phyloP scores from a whole-genome alignment of 1,140 invertebrate genomes.

The Drosophila nasuta region DNA sequence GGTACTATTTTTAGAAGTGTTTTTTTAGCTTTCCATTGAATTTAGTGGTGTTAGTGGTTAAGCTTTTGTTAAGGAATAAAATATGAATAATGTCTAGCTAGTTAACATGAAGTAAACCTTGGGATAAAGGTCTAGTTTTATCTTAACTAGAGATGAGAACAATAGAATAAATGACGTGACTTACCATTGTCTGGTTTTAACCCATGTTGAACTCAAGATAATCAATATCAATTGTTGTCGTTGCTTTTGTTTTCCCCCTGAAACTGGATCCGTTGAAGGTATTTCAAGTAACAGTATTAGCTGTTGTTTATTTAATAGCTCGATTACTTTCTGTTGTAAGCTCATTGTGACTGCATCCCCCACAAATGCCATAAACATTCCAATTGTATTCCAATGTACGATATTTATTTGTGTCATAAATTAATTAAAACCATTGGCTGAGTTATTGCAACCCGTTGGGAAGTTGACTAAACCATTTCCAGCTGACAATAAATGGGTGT shows the following conservation, averaged over 20 bases:
- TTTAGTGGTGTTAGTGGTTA: neutral
- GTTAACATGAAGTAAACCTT: neutral
- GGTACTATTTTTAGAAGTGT: neutral
- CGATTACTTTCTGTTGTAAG: neutral
- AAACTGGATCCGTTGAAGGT: neutral
- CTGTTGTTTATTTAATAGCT: slow-evolving; percentile 50
- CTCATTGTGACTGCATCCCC: slow-evolving; percentile 1
- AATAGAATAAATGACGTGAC: no score
- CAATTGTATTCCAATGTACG: slow-evolving; percentile 33
- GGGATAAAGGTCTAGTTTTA: neutral
- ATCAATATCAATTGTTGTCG: neutral
- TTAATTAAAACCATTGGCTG: slow-evolving; percentile 31
- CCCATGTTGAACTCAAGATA: no score
- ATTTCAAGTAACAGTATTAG: neutral
- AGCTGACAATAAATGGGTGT: slow-evolving; percentile 32
- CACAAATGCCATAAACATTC: slow-evolving; percentile 22
- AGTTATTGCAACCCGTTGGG: slow-evolving; percentile 13
- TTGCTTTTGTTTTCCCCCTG: neutral
- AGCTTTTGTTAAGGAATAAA: neutral
- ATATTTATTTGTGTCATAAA: slow-evolving; percentile 30
- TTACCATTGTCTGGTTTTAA: no score
- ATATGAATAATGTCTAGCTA: neutral
- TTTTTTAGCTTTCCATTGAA: neutral
- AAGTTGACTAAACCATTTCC: slow-evolving; percentile 19
- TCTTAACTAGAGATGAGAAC: neutral